Conservation (phyloP, 1,140 invertebrate species). For the Zaprionus camerounensis region DNA sequence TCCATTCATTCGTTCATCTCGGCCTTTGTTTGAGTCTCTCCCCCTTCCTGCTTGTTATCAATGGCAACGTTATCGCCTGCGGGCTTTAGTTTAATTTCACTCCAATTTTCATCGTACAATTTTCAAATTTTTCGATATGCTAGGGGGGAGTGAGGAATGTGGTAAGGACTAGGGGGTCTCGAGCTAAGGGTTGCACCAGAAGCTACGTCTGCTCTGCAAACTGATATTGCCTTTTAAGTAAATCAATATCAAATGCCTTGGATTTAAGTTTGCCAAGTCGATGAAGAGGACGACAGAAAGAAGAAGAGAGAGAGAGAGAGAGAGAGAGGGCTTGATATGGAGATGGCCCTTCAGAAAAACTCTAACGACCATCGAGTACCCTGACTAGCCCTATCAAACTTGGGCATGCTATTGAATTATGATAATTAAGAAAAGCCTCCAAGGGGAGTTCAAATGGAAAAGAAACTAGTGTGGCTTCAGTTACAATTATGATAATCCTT, state of each 20-base stretch:
- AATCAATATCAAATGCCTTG: slow-evolving; percentile 78
- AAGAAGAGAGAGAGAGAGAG: neutral
- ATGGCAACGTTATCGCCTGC: slow-evolving; percentile 61
- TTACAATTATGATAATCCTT: neutral
- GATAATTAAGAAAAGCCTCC: neutral
- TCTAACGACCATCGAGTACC: slow-evolving; percentile 3
- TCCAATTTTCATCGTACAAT: slow-evolving; percentile 80
- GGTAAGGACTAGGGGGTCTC: neutral
- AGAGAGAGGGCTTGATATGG: slow-evolving; percentile 11
- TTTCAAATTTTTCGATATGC: slow-evolving; percentile 79
- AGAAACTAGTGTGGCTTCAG: neutral
- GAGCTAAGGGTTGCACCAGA: slow-evolving; percentile 31
- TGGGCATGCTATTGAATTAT: neutral
- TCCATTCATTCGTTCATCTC: neutral
- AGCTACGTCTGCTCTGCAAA: slow-evolving; percentile 57
- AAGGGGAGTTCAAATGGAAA: neutral
- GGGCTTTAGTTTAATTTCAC: slow-evolving; percentile 81
- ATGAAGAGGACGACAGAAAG: slow-evolving; percentile 17
- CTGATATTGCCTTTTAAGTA: slow-evolving; percentile 82
- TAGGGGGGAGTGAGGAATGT: slow-evolving; percentile 16
- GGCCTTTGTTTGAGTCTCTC: neutral
- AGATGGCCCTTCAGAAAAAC: neutral
- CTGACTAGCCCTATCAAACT: neutral
- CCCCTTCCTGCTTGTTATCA: neutral
- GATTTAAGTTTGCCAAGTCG: slow-evolving; percentile 75